These are phyloP conservation scores for Hirtodrosophila histrioides DNA, from an alignment of 2,888 invertebrate genomes.

Conservation along the genomic window DNA sequence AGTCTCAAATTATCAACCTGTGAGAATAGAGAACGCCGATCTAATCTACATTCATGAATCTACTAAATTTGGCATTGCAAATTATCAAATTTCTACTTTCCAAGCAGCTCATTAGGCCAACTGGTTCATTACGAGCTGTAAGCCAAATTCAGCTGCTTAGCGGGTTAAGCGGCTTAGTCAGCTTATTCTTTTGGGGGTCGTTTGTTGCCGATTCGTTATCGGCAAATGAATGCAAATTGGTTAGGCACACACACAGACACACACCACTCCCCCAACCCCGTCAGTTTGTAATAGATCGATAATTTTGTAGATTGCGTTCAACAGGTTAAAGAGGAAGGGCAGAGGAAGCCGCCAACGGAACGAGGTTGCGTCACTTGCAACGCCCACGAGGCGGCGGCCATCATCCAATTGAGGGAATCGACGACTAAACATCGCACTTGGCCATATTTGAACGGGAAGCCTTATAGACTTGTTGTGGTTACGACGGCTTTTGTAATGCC, in stretches of 20 bases:
- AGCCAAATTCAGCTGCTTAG: conserved; percentile 20
- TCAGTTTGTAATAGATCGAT: conserved; percentile 45
- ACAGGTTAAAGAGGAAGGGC: conserved; percentile 34
- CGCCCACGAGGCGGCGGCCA: conserved; percentile 44
- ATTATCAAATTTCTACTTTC: too few species aligned
- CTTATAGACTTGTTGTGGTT: conserved; percentile 47
- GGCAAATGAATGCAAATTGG: conserved; percentile 49
- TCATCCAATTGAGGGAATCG: conserved; percentile 41
- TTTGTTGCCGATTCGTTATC: conserved; percentile 53
- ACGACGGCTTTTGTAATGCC: neutral
- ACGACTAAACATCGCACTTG: conserved; percentile 15
- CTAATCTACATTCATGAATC: too few species aligned
- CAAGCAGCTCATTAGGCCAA: too few species aligned
- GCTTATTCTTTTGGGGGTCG: conserved; percentile 2
- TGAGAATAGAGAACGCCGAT: too few species aligned
- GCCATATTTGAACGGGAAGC: conserved; percentile 71
- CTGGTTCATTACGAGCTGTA: too few species aligned
- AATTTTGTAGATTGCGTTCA: conserved; percentile 46
- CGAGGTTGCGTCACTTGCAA: conserved; percentile 51
- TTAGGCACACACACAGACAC: conserved; percentile 19
- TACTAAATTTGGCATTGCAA: too few species aligned
- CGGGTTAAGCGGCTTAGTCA: conserved; percentile 35
- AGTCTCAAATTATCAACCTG: too few species aligned
- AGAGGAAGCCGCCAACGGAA: conserved; percentile 6
- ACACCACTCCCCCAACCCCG: neutral